Evolutionary conservation across 2,888 invertebrate species (phyloP), one percentile per base, ranked within the genome.

Genomic region (Sinotaia quadrata): DNA sequence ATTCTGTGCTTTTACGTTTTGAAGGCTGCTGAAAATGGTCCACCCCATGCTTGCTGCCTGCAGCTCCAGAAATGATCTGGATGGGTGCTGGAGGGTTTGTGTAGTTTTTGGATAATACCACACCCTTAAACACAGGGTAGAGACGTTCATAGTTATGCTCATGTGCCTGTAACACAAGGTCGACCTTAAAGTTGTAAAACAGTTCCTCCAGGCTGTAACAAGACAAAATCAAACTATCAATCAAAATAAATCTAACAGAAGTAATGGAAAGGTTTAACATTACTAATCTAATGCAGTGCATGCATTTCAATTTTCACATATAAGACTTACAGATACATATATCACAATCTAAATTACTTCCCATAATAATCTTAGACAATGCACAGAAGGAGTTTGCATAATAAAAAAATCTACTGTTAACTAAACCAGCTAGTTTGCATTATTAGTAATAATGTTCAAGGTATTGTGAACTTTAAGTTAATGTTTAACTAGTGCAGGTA

Each of bases 91-190:
- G 71, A 7, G 83, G 82, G 61, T 83, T 72, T 4, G 61, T 70
- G 67, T 85, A 85, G 59, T 78, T 75, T 12, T 73, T 72, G 12
- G 76, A 63, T 8, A 78, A 33, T 0, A 76, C 77, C 21, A 74
- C 68, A 0, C 77, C 78, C 24, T 80, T 72, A 68, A 80, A 81
- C 49, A 82, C 72, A 2, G 85, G 85, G 78, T 80, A 85, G 15
- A 81, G 67, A 0, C 85, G 72, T 72, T 85, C 84, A 62, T 85
- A 85, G 18, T 78, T 76, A 63, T 81, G 80, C 67, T 82, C 80
- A 41, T 82, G 81, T 5, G 79, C 81, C 67, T 82, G 77, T 24
- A 85, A 65, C 0, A 85, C 75, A 0, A 85, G 62, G 67, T 85
- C 84, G 5, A 85, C 84, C 7, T 80, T 82, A 69, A 78, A 80